phyloP scores from a whole-genome alignment of 92 coral and sea anemone species.

The Epizoanthus ramosus region DNA sequence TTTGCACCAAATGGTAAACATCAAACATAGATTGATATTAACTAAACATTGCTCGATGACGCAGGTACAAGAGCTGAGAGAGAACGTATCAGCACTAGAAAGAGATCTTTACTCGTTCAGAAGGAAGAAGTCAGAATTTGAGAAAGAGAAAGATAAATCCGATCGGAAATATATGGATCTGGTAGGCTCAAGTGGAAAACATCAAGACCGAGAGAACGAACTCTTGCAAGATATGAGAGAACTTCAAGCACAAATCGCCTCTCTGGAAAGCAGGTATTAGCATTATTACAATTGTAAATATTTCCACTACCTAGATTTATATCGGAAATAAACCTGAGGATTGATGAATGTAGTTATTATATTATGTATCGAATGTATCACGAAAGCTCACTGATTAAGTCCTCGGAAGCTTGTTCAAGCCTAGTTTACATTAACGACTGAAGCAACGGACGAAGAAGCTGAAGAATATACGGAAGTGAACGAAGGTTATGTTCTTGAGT shows the following conservation, averaged over 20 bases:
- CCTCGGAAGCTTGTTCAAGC: no score
- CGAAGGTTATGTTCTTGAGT: no score
- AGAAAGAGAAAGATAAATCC: conserved; percentile 39
- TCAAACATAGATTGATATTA: background rate
- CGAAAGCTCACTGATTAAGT: no score
- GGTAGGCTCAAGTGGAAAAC: conserved; percentile 21
- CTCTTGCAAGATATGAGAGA: conserved; percentile 49
- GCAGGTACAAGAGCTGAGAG: conserved; percentile 26
- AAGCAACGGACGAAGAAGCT: no score
- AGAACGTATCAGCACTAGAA: conserved; percentile 20
- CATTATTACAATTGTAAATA: no score
- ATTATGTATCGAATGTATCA: no score
- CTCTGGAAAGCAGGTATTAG: conserved; percentile 55
- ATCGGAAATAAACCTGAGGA: no score
- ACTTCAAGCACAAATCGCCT: conserved; percentile 50
- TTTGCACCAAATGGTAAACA: no score
- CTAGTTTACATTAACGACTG: no score
- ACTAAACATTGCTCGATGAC: background rate
- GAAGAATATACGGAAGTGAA: no score
- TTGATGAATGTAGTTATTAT: no score
- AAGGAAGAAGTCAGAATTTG: conserved; percentile 35
- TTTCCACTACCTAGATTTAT: no score
- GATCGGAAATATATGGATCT: conserved; percentile 30
- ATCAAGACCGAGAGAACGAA: conserved; percentile 35
- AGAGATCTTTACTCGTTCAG: conserved; percentile 28